Conservation (phyloP, 2,113 vertebrate species). For the Plectropomus leopardus region DNA sequence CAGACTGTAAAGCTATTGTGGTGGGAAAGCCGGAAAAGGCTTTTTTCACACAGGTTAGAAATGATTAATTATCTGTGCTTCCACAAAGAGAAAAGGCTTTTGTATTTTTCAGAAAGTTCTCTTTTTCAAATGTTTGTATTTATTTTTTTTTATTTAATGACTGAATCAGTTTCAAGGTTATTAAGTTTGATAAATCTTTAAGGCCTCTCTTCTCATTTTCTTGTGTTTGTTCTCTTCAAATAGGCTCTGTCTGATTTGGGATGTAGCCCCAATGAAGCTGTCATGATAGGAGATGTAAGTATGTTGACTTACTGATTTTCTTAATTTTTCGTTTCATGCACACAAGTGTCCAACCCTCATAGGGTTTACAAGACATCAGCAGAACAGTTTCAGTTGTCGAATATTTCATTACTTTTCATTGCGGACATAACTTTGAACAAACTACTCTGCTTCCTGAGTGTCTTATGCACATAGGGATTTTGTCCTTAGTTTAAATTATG, state of each 20-base stretch:
- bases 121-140: too few relatives aligned
- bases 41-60: slow-evolving; percentile 93
- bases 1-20: slow-evolving; percentile 88
- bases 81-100: background rate
- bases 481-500: too few relatives aligned
- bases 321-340: too few relatives aligned
- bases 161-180: background rate
- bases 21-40: slow-evolving; percentile 95
- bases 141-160: too few relatives aligned
- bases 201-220: background rate
- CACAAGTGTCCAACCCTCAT: too few relatives aligned
- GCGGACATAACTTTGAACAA: too few relatives aligned
- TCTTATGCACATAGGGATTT: too few relatives aligned
- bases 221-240: background rate
- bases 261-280: slow-evolving; percentile 89
- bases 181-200: background rate
- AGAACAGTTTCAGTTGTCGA: too few relatives aligned
- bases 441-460: too few relatives aligned
- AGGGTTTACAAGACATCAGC: too few relatives aligned
- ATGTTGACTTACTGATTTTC: too few relatives aligned
- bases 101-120: background rate
- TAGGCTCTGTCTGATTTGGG: slow-evolving; percentile 77
- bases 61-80: background rate
- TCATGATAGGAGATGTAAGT: slow-evolving; percentile 98
- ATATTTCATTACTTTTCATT: too few relatives aligned